Base-by-base conservation (phyloP, 1,140 invertebrate species). In the Drosophila kepulauana region DNA sequence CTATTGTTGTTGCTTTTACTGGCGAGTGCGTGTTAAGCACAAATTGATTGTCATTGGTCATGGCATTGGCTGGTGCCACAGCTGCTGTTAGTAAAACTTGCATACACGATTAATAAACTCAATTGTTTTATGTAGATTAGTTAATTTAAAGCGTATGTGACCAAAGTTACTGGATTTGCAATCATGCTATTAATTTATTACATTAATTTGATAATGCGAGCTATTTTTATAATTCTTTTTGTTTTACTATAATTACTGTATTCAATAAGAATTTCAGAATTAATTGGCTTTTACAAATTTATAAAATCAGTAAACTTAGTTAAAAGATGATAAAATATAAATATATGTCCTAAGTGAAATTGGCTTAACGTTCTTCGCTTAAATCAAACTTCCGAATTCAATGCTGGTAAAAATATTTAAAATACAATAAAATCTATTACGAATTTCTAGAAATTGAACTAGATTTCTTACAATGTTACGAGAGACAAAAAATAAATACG, bases 1-100 rank as follows among this genome's bases (percentile, higher is more conserved):
- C 6, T 65, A n/a, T 43, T 64, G 4, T 51, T 38, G 41, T 15
- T 52, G 46, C n/a, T 38, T 2, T 52, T 43, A 35, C 8, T 51
- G 70, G 54, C 48, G 46, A 67, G 66, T 87, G 84, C 77, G 84
- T 89, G 84, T 61, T 76, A 57, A 74, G 77, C 54, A 64, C 49
- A 74, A 80, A 89, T 71, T 76, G 70, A 88, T 80, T 87, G 80
- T 87, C 84, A 87, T 80, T 87, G 84, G 84, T 87, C 84, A 79
- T 88, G 85, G 80, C 80, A 73, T 71, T 88, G 67, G 51, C 51
- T 45, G 64, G 5, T 38, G 13, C n/a, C 16, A 46, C 65, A 57
- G 38, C 43, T 62, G 72, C 20, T 16, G 41, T 13, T 15, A 62
- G 20, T 46, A 54, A 63, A 63, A 59, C 7, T 54, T 65, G 54